Conservation (phyloP, 2,797 vertebrate species). For the Apodemus agrarius region DNA sequence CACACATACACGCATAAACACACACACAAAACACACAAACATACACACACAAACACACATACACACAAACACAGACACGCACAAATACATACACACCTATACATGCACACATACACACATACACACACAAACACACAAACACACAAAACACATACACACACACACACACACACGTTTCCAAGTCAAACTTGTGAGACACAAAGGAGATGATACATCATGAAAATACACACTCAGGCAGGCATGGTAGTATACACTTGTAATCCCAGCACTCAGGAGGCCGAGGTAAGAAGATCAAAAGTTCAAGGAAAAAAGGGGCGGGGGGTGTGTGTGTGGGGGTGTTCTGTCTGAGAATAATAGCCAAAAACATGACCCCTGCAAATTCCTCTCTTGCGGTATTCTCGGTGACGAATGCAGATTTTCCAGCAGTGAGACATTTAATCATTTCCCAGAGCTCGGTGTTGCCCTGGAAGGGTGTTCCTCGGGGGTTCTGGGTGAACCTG, state of each 20-base stretch:
- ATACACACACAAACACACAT: too few species aligned
- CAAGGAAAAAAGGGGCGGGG: background rate
- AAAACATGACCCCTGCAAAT: background rate
- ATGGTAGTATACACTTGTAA: background rate
- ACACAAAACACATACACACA: too few species aligned
- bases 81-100: accelerated
- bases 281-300: background rate
- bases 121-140: too few species aligned
- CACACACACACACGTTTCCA: background rate
- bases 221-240: accelerated
- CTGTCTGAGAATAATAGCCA: background rate
- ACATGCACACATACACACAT: too few species aligned
- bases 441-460: background rate
- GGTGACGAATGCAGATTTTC: background rate
- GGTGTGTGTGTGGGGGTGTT: accelerated
- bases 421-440: background rate
- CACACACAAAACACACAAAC: too few species aligned
- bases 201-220: background rate
- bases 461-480: background rate
- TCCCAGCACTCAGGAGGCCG: background rate
- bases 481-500: background rate
- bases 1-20: too few species aligned
- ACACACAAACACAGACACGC: accelerated
- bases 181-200: background rate
- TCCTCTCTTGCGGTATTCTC: background rate